These are phyloP conservation scores for Hoplodrina blanda DNA, from an alignment of 2,888 invertebrate genomes.

Conservation along the genomic window DNA sequence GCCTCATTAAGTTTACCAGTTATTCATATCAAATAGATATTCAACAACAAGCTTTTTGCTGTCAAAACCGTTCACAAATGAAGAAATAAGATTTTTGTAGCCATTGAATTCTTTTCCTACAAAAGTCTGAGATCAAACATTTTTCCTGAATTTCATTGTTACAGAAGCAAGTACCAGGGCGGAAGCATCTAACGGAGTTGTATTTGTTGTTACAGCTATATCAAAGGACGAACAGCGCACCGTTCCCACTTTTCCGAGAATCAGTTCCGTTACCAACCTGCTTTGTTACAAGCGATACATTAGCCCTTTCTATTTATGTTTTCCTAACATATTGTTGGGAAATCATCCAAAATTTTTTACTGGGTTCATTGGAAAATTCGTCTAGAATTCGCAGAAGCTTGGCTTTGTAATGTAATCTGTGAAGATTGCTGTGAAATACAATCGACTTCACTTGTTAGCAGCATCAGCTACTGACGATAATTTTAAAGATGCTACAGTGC, in stretches of 20 bases:
- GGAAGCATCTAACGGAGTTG: conserved; percentile 74
- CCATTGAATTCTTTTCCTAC: conserved; percentile 8
- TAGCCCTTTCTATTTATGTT: conserved; percentile 66
- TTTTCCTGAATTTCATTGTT: conserved; percentile 59
- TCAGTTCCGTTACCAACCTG: conserved; percentile 64
- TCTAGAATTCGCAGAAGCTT: conserved; percentile 3
- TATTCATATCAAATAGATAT: neutral
- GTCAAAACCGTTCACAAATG: conserved; percentile 4
- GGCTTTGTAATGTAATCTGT: conserved; percentile 8
- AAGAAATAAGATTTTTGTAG: conserved; percentile 6
- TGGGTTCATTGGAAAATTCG: conserved; percentile 26
- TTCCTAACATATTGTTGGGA: conserved; percentile 51
- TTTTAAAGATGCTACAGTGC: neutral
- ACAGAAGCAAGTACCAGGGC: conserved; percentile 68
- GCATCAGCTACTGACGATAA: neutral
- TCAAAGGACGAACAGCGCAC: conserved; percentile 75
- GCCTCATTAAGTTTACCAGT: neutral
- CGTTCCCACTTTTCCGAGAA: conserved; percentile 70
- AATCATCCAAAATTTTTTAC: conserved; percentile 41
- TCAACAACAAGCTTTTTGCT: neutral
- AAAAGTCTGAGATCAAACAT: conserved; percentile 49
- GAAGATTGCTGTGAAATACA: neutral
- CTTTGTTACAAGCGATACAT: conserved; percentile 71
- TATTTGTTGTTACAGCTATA: conserved; percentile 79
- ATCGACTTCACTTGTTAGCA: neutral